These are phyloP conservation scores for Eristalis tenax DNA, from an alignment of 2,888 invertebrate species.

Conservation along the genomic window DNA sequence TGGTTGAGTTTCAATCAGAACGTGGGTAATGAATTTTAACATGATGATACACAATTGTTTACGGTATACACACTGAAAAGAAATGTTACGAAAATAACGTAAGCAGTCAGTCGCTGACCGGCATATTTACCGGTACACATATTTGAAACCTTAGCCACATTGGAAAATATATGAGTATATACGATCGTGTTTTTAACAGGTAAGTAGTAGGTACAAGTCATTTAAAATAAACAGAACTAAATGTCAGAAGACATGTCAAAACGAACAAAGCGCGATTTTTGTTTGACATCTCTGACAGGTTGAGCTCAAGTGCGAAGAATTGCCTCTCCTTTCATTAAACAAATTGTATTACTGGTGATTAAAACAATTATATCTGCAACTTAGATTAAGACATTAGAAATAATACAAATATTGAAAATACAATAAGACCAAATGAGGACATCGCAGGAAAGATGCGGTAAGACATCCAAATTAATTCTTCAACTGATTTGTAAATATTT, in stretches of 20 bases:
- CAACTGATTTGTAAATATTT: no score
- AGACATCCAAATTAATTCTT: no score
- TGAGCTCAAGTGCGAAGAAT: no score
- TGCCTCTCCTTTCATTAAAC: no score
- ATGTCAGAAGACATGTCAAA: background rate
- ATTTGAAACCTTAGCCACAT: background rate
- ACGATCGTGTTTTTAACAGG: no score
- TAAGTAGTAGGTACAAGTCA: background rate
- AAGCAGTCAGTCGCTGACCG: conserved; percentile 17
- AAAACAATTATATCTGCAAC: no score
- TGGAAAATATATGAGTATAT: no score
- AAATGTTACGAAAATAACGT: background rate
- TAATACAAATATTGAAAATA: no score
- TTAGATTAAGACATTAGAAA: no score
- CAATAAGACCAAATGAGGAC: background rate
- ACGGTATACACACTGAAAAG: conserved; percentile 13
- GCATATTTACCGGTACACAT: background rate
- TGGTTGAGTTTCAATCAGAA: background rate
- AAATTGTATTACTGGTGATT: no score
- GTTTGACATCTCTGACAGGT: no score
- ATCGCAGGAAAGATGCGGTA: background rate
- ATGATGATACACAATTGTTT: conserved; percentile 32
- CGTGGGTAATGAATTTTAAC: conserved; percentile 10
- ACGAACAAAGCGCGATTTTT: background rate
- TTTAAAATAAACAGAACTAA: conserved; percentile 7